A percentile compares a stretch with the other conserved stretches of the same genome.
phyloP scores from a whole-genome alignment of 2,797 vertebrate genomes.

The Acanthornis magna region DNA sequence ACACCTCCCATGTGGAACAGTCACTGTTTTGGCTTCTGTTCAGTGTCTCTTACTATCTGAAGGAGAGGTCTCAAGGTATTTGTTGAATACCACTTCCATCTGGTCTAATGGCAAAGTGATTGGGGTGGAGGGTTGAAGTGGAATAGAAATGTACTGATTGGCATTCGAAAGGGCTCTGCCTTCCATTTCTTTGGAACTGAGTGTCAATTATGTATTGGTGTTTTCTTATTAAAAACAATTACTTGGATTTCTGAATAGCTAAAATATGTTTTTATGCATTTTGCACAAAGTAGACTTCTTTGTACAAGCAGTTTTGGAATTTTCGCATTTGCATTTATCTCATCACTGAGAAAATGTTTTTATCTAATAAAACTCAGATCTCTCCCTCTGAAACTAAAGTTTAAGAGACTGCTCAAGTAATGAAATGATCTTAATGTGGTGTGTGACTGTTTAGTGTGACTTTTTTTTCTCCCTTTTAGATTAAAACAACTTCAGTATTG shows the following conservation, averaged over 20 bases:
- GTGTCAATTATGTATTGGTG: not conserved
- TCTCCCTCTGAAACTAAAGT: not conserved
- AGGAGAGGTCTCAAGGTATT: not conserved
- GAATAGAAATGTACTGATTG: fast-evolving
- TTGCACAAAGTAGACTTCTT: not conserved
- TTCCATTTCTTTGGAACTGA: not conserved
- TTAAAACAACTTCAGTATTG: conserved; percentile 71
- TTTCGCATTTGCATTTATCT: not conserved
- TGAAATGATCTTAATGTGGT: not conserved
- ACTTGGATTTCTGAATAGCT: not conserved
- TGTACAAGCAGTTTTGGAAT: not conserved
- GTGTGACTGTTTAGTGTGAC: not conserved
- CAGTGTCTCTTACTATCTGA: not conserved
- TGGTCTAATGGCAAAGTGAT: not conserved
- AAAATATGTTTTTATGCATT: not conserved
- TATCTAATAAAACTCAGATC: not conserved
- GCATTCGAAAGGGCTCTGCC: not conserved
- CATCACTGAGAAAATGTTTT: not conserved
- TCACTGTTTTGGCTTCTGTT: not conserved
- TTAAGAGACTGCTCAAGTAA: not conserved
- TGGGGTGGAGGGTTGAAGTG: fast-evolving
- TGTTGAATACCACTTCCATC: not conserved
- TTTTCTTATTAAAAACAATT: not conserved
- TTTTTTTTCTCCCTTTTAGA: conserved; percentile 53
- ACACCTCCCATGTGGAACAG: not conserved